These are phyloP conservation scores for Ophiothrix spiculata DNA, from an alignment of 35 echinoderm and acorn worm species.

Conservation along the genomic window DNA sequence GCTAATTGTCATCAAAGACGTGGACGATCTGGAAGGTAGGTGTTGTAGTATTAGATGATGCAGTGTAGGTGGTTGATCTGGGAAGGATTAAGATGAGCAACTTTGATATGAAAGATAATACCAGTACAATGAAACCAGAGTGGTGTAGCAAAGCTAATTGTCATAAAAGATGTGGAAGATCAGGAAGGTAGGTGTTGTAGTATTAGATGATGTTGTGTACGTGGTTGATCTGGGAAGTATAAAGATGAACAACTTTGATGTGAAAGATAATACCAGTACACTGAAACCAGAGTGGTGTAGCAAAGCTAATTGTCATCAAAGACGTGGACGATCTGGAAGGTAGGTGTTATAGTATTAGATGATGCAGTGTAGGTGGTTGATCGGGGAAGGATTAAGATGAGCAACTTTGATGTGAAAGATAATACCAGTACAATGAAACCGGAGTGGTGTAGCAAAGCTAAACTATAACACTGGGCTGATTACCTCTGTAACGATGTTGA, in stretches of 20 bases:
- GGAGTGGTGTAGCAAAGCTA: conserved; percentile 89
- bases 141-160: conserved; percentile 87
- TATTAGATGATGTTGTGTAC: conserved; percentile 96
- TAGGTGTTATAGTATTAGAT: conserved; percentile 50
- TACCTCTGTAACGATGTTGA: no score
- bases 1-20: conserved; percentile 76
- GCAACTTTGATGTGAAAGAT: conserved; percentile 80
- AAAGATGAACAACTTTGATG: conserved; percentile 88
- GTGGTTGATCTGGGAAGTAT: conserved; percentile 74
- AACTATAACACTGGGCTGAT: no score
- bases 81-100: conserved; percentile 76
- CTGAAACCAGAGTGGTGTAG: conserved; percentile 94
- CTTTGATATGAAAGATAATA: conserved; percentile 82
- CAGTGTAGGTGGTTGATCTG: conserved; percentile 84
- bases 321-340: conserved; percentile 73
- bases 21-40: conserved; percentile 80
- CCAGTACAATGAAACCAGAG: conserved; percentile 85
- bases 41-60: no score
- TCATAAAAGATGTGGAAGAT: conserved; percentile 73
- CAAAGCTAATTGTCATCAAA: conserved; percentile 69
- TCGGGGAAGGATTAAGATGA: conserved; percentile 68
- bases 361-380: conserved; percentile 92
- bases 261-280: conserved; percentile 74
- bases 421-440: conserved; percentile 88
- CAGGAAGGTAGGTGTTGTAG: conserved; percentile 39